phyloP scores from a whole-genome alignment of 2,797 vertebrate species.

The Macroramphosus scolopax region DNA sequence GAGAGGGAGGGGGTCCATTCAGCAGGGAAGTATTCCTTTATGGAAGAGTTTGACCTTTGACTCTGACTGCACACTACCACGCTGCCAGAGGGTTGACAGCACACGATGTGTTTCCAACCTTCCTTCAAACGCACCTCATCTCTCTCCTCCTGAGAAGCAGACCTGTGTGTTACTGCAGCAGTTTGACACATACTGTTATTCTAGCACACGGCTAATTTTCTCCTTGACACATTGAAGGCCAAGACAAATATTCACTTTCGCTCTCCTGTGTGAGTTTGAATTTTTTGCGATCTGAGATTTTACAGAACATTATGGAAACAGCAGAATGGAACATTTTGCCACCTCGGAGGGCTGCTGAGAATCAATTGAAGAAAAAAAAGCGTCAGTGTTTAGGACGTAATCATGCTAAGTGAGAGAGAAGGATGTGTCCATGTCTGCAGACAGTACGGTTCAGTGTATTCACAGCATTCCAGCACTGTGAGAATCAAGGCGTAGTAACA shows the following conservation, averaged over 20 bases:
- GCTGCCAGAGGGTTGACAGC: conserved; percentile 36
- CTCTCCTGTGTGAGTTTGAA: conserved; percentile 57
- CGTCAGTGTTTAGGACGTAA: conserved; percentile 23
- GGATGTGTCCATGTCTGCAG: conserved; percentile 5
- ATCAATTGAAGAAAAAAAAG: conserved; percentile 15
- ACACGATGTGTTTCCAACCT: conserved; percentile 21
- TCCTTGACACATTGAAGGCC: conserved; percentile 59
- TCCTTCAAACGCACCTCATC: conserved; percentile 26
- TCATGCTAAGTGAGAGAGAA: conserved; percentile 19
- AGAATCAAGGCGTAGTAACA: conserved; percentile 31
- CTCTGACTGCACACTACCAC: conserved; percentile 18
- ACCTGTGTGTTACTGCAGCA: conserved; percentile 37
- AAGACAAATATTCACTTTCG: conserved; percentile 68
- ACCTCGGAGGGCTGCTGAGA: conserved; percentile 7
- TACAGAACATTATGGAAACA: conserved; percentile 59
- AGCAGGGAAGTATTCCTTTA: conserved; percentile 25
- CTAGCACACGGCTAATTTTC: conserved; percentile 66
- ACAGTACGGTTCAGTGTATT: conserved; percentile 29
- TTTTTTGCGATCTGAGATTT: conserved; percentile 36
- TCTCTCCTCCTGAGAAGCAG: conserved; percentile 25
- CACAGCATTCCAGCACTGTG: conserved; percentile 32
- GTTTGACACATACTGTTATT: conserved; percentile 60
- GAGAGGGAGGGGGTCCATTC: conserved; percentile 3
- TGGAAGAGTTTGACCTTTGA: conserved; percentile 43
- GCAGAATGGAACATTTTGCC: conserved; percentile 28